A percentile compares a stretch with the other conserved stretches of the same genome.
phyloP scores from a whole-genome alignment of 23 tunicate genomes.

The Trididemnum nubilum region DNA sequence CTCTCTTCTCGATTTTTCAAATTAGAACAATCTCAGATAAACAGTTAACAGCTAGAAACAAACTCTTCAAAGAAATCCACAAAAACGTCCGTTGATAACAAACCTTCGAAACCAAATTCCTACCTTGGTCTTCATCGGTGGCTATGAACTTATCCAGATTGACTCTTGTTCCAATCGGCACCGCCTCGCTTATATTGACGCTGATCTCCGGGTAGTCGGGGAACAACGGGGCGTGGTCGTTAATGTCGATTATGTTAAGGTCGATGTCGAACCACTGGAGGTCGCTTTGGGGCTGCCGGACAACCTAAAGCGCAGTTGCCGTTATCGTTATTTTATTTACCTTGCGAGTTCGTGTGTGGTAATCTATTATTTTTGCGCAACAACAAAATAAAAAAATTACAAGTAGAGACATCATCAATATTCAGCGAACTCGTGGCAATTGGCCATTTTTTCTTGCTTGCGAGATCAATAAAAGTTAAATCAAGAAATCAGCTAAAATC shows the following conservation, averaged over 20 bases:
- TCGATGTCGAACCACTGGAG: conserved; percentile 57
- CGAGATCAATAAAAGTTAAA: no score
- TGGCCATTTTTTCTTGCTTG: no score
- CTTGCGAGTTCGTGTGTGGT: background rate
- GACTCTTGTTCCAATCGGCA: conserved; percentile 21
- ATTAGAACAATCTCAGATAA: no score
- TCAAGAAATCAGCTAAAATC: no score
- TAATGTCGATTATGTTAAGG: conserved; percentile 56
- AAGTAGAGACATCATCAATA: background rate
- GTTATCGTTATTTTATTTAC: no score
- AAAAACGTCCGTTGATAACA: no score
- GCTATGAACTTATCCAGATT: conserved; percentile 63
- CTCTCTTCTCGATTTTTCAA: no score
- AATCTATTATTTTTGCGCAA: no score
- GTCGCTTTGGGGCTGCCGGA: conserved; percentile 49
- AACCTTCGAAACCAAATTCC: no score
- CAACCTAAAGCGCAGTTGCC: conserved; percentile 19
- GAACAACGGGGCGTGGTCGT: conserved; percentile 76
- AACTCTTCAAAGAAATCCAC: no score
- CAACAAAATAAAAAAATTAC: background rate
- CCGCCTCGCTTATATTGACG: conserved; percentile 68
- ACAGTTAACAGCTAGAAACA: no score
- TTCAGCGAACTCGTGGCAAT: no score
- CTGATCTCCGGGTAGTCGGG: conserved; percentile 33
- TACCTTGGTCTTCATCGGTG: conserved; percentile 70